A percentile compares a stretch with the other conserved stretches of the same genome.
Conservation (phyloP, 2,113 vertebrate species). For the Eulacestoma nigropectus region DNA sequence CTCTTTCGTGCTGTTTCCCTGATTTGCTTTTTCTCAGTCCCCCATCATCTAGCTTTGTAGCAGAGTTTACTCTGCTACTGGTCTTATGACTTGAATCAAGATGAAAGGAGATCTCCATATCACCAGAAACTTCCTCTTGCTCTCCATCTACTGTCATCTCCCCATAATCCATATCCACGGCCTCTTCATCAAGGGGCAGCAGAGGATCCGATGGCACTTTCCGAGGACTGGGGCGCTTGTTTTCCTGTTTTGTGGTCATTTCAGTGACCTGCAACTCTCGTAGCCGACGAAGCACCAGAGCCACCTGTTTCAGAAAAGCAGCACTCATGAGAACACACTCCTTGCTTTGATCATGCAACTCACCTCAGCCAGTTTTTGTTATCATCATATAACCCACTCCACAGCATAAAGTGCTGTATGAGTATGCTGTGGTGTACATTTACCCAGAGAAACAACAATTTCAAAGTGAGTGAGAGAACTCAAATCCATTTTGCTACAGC, state of each 20-base stretch:
- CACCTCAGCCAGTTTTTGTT: background rate
- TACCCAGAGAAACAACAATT: background rate
- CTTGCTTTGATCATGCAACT: background rate
- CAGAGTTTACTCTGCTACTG: slow-evolving; percentile 79
- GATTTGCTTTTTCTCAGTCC: slow-evolving; percentile 66
- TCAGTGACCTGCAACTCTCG: slow-evolving; percentile 91
- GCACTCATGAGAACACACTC: background rate
- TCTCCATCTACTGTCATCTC: slow-evolving; percentile 76
- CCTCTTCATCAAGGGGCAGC: slow-evolving; percentile 90
- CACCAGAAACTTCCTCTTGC: slow-evolving; percentile 73
- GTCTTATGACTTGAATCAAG: slow-evolving; percentile 81
- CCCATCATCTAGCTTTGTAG: slow-evolving; percentile 76
- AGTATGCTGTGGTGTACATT: background rate
- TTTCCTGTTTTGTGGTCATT: slow-evolving; percentile 81
- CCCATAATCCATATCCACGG: slow-evolving; percentile 91
- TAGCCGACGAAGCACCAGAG: slow-evolving; percentile 89
- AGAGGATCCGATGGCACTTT: slow-evolving; percentile 82
- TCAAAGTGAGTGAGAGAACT: background rate
- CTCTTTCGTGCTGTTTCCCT: slow-evolving; percentile 79
- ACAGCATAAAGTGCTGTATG: background rate
- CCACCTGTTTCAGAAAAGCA: slow-evolving; percentile 78
- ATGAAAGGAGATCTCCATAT: slow-evolving; percentile 84
- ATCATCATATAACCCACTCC: background rate
- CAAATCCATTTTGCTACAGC: background rate
- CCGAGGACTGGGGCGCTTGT: slow-evolving; percentile 86